phyloP scores from a whole-genome alignment of 2,797 vertebrate genomes.

The Lacerta viridis region DNA sequence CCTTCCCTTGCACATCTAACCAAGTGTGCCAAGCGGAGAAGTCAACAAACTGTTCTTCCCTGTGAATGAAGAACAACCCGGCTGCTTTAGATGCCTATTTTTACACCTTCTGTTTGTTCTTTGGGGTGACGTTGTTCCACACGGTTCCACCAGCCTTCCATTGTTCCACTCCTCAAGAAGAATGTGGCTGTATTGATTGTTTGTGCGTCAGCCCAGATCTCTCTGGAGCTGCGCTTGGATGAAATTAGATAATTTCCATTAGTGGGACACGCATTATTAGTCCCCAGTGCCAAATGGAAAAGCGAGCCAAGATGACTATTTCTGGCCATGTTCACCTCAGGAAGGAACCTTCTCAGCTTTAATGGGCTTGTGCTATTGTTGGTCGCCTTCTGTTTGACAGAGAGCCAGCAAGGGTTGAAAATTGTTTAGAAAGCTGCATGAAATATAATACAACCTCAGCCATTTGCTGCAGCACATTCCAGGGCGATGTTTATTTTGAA shows the following conservation, averaged over 20 bases:
- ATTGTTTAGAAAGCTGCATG: slow-evolving; percentile 89
- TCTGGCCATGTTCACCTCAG: slow-evolving; percentile 95
- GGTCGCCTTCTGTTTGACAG: slow-evolving; percentile 96
- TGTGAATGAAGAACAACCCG: slow-evolving; percentile 76
- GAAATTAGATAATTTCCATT: slow-evolving; percentile 94
- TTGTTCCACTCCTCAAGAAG: slow-evolving; percentile 86
- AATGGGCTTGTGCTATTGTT: slow-evolving; percentile 98
- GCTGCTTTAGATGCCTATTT: slow-evolving; percentile 86
- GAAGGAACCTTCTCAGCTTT: slow-evolving; percentile 98
- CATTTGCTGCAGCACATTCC: slow-evolving; percentile 85
- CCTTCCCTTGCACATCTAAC: slow-evolving; percentile 68
- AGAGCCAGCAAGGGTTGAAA: slow-evolving; percentile 85
- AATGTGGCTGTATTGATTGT: slow-evolving; percentile 88
- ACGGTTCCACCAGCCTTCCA: slow-evolving; percentile 81
- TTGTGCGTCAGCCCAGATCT: slow-evolving; percentile 85
- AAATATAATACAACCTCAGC: slow-evolving; percentile 85
- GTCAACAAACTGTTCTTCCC: slow-evolving; percentile 67
- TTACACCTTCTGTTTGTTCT: slow-evolving; percentile 87
- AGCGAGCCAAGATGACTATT: slow-evolving; percentile 93
- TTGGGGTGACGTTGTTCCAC: slow-evolving; percentile 84
- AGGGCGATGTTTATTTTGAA: slow-evolving; percentile 84
- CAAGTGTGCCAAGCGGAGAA: slow-evolving; percentile 69
- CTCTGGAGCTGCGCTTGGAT: slow-evolving; percentile 88
- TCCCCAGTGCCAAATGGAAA: slow-evolving; percentile 86
- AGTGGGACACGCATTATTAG: slow-evolving; percentile 91